These are phyloP conservation scores for Drosophila nikananu DNA, from an alignment of 1,140 invertebrate genomes.

Conservation along the genomic window DNA sequence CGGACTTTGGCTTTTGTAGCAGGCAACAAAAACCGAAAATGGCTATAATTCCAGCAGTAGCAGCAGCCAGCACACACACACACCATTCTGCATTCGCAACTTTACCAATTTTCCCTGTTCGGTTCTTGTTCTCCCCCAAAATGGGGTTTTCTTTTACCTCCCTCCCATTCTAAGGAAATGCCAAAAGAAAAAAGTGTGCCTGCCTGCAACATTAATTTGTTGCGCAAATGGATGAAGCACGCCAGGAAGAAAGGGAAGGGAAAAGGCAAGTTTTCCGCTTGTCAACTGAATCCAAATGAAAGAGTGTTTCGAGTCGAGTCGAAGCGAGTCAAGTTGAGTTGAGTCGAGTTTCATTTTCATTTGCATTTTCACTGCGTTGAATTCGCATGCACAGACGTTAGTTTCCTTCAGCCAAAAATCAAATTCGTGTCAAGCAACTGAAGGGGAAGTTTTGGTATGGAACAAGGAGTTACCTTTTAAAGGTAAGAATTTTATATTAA, in stretches of 20 bases:
- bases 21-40: slow-evolving; percentile 9
- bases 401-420: slow-evolving; percentile 30
- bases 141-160: slow-evolving; percentile 21
- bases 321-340: slow-evolving; percentile 12
- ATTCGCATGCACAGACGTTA: slow-evolving; percentile 25
- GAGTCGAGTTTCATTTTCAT: slow-evolving; percentile 18
- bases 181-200: slow-evolving; percentile 38
- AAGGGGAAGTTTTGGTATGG: neutral
- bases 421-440: slow-evolving; percentile 35
- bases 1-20: slow-evolving; percentile 13
- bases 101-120: slow-evolving; percentile 13
- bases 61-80: neutral
- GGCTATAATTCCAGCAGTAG: slow-evolving; percentile 10
- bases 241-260: neutral
- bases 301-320: slow-evolving; percentile 18
- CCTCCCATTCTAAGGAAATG: slow-evolving; percentile 3
- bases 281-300: slow-evolving; percentile 43
- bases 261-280: slow-evolving; percentile 31
- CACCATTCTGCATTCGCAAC: slow-evolving; percentile 12
- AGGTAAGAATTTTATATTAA: neutral
- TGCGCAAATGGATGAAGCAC: slow-evolving; percentile 22
- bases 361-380: slow-evolving; percentile 20
- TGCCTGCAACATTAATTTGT: slow-evolving; percentile 75
- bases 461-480: slow-evolving; percentile 1
- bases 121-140: slow-evolving; percentile 11